phyloP scores from a whole-genome alignment of 2,113 vertebrate genomes.

The Onychostoma macrolepis region DNA sequence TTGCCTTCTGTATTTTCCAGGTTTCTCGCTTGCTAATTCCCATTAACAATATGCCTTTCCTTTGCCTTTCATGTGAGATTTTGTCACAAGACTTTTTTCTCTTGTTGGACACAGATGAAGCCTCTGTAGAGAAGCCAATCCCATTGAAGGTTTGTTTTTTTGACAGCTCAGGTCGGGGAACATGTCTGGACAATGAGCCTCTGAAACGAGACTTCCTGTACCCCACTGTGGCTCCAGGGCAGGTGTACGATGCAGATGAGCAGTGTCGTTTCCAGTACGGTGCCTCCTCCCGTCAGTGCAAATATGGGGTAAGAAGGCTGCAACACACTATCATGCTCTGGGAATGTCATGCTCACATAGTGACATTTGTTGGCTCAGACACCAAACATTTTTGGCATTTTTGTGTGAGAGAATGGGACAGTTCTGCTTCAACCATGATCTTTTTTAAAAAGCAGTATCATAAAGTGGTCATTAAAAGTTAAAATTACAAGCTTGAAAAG shows the following conservation, averaged over 20 bases:
- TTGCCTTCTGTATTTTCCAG: neutral
- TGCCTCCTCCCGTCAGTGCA: conserved; percentile 96
- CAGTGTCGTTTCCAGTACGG: conserved; percentile 99
- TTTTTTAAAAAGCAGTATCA: neutral
- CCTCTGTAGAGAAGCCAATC: conserved; percentile 73
- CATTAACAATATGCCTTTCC: neutral
- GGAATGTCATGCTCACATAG: conserved; percentile 1
- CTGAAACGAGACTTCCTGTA: conserved; percentile 99
- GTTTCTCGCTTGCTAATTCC: neutral
- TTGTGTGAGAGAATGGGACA: neutral
- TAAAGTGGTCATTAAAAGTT: neutral
- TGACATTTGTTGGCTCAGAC: neutral
- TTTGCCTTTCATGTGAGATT: neutral
- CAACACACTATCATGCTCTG: conserved; percentile 57
- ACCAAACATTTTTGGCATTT: neutral
- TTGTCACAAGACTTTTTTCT: conserved; percentile 2
- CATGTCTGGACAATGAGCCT: conserved; percentile 99
- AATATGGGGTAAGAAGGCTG: conserved; percentile 98
- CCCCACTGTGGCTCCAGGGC: conserved; percentile 97
- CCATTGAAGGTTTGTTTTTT: conserved; percentile 88
- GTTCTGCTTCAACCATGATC: neutral
- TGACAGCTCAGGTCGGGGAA: conserved; percentile 99
- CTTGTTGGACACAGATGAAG: conserved; percentile 40
- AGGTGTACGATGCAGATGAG: conserved; percentile 98
- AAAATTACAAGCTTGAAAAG: neutral